Percentiles rank a stretch among this genome's conserved stretches.
These are phyloP conservation scores for Eumacrocentrus americanus DNA, from an alignment of 2,888 invertebrate genomes.

Conservation along the genomic window DNA sequence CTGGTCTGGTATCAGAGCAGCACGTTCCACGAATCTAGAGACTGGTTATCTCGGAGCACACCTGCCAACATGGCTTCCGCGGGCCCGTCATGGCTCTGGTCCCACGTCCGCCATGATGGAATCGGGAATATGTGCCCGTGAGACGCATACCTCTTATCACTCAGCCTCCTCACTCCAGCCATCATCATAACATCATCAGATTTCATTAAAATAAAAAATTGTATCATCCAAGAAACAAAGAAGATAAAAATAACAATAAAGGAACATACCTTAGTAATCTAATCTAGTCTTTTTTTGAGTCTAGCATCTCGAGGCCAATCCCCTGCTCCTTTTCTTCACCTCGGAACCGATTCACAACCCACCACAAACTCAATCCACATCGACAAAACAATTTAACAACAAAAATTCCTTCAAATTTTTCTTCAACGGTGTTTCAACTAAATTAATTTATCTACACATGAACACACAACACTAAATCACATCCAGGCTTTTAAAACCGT, in stretches of 20 bases:
- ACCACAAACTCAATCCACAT: constrained; percentile 1
- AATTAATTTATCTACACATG: neutral
- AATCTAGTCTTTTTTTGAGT: constrained; percentile 7
- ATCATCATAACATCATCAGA: neutral
- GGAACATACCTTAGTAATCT: neutral
- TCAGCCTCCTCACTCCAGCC: neutral
- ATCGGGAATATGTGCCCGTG: constrained; percentile 48
- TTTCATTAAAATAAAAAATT: neutral
- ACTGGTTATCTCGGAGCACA: constrained; percentile 53
- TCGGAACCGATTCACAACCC: neutral
- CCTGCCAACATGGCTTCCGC: constrained; percentile 63
- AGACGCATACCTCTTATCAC: constrained; percentile 28
- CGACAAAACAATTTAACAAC: neutral
- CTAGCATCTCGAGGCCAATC: constrained; percentile 23
- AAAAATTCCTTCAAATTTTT: neutral
- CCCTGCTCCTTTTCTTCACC: constrained; percentile 4
- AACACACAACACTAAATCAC: neutral
- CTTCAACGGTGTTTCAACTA: neutral
- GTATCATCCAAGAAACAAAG: neutral
- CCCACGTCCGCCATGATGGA: constrained; percentile 58
- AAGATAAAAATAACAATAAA: constrained; percentile 1
- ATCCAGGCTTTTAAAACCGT: neutral
- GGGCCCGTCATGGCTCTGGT: constrained; percentile 58
- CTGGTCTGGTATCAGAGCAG: constrained; percentile 35
- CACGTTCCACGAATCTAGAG: constrained; percentile 43